These are phyloP conservation scores for Silurus aristotelis DNA, from an alignment of 2,797 vertebrate genomes.

Conservation along the genomic window DNA sequence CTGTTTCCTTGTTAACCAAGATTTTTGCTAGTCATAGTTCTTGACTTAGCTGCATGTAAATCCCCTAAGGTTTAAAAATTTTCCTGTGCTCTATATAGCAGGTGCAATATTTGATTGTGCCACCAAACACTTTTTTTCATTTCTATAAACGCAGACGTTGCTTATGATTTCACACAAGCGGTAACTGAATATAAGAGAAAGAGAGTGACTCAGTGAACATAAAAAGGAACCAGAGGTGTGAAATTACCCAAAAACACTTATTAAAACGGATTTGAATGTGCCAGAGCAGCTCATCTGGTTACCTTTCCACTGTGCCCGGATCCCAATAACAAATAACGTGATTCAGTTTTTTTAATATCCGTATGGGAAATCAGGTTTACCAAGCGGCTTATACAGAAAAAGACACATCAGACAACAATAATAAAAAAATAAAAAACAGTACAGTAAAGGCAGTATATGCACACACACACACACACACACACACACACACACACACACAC, in stretches of 20 bases:
- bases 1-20: neutral
- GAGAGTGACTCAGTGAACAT: neutral
- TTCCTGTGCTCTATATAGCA: neutral
- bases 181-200: neutral
- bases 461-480: no score
- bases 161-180: neutral
- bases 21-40: neutral
- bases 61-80: neutral
- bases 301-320: constrained; percentile 4
- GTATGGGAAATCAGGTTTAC: neutral
- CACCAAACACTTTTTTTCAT: no score
- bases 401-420: neutral
- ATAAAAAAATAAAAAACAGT: neutral
- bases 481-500: no score
- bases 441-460: neutral
- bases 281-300: neutral
- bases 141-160: no score
- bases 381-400: neutral
- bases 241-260: neutral
- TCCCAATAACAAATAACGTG: constrained; percentile 14
- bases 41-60: neutral
- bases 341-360: neutral
- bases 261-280: neutral
- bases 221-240: neutral
- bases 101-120: neutral